Conservation (phyloP, 2,888 invertebrate species). For the Byasa hedistus region DNA sequence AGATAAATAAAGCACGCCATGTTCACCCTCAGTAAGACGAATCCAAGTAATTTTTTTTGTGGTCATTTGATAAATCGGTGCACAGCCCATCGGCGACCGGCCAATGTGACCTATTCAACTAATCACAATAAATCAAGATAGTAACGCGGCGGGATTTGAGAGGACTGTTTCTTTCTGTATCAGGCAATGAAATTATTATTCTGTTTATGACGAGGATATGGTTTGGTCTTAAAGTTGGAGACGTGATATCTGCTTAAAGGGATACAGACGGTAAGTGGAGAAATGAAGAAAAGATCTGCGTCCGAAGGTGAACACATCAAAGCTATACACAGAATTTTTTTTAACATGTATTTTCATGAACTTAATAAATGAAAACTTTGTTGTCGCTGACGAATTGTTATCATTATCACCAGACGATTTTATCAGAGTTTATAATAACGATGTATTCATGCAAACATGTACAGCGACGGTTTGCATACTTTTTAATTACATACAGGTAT, state of each 20-base stretch:
- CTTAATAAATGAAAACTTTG: not conserved
- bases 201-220: no score
- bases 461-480: not conserved
- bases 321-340: no score
- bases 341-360: not conserved
- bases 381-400: not conserved
- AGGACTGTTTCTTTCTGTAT: not conserved
- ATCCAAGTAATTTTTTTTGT: constrained; percentile 1
- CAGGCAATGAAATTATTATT: no score
- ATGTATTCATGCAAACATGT: not conserved
- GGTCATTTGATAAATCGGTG: not conserved
- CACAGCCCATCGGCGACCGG: not conserved
- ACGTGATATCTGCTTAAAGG: no score
- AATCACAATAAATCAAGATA: not conserved
- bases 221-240: no score
- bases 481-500: not conserved
- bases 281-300: no score
- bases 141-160: not conserved
- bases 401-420: not conserved
- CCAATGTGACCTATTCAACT: not conserved
- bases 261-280: no score
- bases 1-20: not conserved
- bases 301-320: no score
- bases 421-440: not conserved
- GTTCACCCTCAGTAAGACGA: not conserved